Evolutionary conservation across 35 echinoderm and acorn worm genomes (phyloP).

Genomic region (Anneissia japonica): DNA sequence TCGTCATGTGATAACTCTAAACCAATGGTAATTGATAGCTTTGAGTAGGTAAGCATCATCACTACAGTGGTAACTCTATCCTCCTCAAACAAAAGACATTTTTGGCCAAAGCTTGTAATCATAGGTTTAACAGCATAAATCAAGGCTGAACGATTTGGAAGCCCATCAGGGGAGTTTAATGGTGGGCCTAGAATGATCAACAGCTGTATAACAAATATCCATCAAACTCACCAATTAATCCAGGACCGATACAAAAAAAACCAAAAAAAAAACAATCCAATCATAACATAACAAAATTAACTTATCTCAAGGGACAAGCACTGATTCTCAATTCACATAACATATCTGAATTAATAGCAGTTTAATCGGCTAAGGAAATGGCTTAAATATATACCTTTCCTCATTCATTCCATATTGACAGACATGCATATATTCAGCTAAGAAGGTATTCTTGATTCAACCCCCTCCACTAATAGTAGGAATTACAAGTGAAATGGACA

Average conservation of each 20-base stretch:
- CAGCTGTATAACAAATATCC: background rate
- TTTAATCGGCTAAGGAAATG: too few species aligned
- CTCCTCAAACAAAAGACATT: background rate
- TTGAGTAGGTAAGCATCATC: background rate
- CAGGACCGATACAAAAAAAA: background rate
- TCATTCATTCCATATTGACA: too few species aligned
- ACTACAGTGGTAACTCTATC: background rate
- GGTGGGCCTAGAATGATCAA: background rate
- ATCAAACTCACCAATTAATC: background rate
- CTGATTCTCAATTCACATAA: too few species aligned
- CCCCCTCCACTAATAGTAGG: too few species aligned
- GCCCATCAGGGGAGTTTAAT: background rate
- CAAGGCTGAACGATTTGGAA: background rate
- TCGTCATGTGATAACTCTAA: background rate
- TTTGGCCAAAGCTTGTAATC: background rate
- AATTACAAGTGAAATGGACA: too few species aligned
- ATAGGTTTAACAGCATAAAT: background rate
- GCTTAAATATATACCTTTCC: too few species aligned
- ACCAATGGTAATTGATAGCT: background rate
- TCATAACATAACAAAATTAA: too few species aligned
- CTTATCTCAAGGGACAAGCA: too few species aligned
- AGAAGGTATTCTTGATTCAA: too few species aligned
- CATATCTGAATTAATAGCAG: too few species aligned
- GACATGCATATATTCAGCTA: too few species aligned
- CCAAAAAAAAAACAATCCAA: too few species aligned